Percentiles rank a stretch among this genome's conserved stretches.
Evolutionary conservation across 2,797 vertebrate species (phyloP).

Genomic region (Semotilus atromaculatus): DNA sequence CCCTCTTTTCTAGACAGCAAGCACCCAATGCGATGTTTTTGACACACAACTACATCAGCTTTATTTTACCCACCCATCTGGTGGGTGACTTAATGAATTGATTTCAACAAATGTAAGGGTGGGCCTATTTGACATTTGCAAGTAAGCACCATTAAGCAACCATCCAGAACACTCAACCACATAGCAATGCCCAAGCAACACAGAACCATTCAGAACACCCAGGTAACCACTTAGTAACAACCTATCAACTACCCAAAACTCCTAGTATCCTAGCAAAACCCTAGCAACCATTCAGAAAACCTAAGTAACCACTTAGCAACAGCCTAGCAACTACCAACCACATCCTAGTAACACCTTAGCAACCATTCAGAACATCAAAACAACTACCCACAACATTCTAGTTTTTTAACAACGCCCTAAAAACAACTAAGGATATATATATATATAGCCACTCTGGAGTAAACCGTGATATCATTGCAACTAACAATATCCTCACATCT

Average conservation of each 20-base stretch:
- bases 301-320: neutral
- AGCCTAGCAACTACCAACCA: neutral
- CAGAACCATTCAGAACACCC: neutral
- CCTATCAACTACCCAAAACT: neutral
- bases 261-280: neutral
- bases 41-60: neutral
- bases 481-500: neutral
- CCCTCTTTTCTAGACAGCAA: neutral
- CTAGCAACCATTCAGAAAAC: neutral
- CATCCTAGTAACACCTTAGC: neutral
- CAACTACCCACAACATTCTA: neutral
- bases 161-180: neutral
- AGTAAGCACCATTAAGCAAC: neutral
- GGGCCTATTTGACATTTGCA: neutral
- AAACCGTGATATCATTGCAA: neutral
- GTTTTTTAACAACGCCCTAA: too few relatives aligned
- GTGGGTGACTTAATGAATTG: neutral
- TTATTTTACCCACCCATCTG: neutral
- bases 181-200: neutral
- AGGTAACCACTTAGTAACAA: neutral
- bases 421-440: too few relatives aligned
- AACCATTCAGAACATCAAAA: neutral
- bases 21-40: neutral
- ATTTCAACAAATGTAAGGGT: neutral
- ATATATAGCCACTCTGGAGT: too few relatives aligned